These are phyloP conservation scores for Antitype chi DNA, from an alignment of 2,888 invertebrate genomes.

Conservation along the genomic window DNA sequence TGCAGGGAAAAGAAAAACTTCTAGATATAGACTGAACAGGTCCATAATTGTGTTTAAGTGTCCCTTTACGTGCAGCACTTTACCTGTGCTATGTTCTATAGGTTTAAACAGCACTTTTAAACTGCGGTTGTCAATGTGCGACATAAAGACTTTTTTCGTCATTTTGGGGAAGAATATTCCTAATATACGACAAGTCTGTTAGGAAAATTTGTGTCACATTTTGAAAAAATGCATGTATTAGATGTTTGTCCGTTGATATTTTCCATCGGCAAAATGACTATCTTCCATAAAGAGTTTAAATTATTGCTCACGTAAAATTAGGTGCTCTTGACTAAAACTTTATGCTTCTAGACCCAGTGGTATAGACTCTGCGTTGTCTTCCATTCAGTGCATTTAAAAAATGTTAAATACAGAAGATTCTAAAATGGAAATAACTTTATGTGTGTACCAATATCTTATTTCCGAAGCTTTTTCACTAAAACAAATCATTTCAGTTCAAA, in stretches of 20 bases:
- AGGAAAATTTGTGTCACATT: neutral
- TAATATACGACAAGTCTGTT: neutral
- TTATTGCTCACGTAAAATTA: neutral
- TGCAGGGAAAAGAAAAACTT: slow-evolving; percentile 27
- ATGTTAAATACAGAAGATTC: neutral
- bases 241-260: neutral
- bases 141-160: slow-evolving; percentile 4
- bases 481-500: neutral
- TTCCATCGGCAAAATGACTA: neutral
- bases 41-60: slow-evolving; percentile 59
- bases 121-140: slow-evolving; percentile 12
- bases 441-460: neutral
- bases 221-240: neutral
- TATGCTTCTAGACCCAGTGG: neutral
- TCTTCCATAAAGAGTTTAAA: accelerated
- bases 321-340: neutral
- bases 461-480: neutral
- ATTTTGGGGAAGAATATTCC: neutral
- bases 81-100: slow-evolving; percentile 31
- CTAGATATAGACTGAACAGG: slow-evolving; percentile 38
- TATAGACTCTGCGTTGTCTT: too few relatives aligned
- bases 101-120: slow-evolving; percentile 51
- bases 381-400: neutral
- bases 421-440: neutral
- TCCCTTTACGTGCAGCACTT: slow-evolving; percentile 53